Evolutionary conservation across 1,140 invertebrate species (phyloP).

Genomic region (Neodiprion pinetum): DNA sequence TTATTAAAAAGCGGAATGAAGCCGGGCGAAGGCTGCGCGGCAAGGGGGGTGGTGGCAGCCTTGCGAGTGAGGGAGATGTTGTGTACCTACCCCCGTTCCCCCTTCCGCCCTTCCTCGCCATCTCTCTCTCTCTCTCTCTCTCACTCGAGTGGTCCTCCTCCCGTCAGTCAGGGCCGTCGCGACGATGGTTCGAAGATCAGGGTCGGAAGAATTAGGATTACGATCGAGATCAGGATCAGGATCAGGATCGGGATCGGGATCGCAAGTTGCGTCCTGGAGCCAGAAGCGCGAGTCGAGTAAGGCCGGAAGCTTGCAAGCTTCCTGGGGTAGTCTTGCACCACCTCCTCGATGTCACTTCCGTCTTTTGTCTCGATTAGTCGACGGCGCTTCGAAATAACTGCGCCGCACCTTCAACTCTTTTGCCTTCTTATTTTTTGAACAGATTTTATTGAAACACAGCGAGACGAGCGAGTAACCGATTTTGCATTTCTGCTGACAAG

Average conservation of each 20-base stretch:
- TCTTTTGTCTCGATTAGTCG: no score
- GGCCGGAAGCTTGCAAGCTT: no score
- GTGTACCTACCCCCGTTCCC: slow-evolving; percentile 29
- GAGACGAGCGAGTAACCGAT: not conserved
- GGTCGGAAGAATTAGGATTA: not conserved
- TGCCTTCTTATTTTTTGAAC: not conserved
- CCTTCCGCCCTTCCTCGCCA: slow-evolving; percentile 29
- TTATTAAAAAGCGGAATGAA: slow-evolving; percentile 63
- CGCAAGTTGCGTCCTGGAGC: not conserved
- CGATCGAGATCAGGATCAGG: not conserved
- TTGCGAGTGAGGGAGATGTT: slow-evolving; percentile 26
- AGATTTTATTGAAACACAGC: not conserved
- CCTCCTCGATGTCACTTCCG: no score
- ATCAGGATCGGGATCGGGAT: not conserved
- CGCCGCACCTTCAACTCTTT: no score
- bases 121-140: slow-evolving; percentile 13
- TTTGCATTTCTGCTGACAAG: not conserved
- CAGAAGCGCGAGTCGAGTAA: no score
- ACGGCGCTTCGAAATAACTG: no score
- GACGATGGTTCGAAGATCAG: slow-evolving; percentile 4
- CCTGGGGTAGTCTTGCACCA: no score
- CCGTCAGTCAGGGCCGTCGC: slow-evolving; percentile 13
- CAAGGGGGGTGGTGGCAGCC: not conserved
- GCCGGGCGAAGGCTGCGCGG: slow-evolving; percentile 46
- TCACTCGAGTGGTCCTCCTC: slow-evolving; percentile 24